Evolutionary conservation across 2,797 vertebrate genomes (phyloP).

Genomic region (Simalia tracyae): DNA sequence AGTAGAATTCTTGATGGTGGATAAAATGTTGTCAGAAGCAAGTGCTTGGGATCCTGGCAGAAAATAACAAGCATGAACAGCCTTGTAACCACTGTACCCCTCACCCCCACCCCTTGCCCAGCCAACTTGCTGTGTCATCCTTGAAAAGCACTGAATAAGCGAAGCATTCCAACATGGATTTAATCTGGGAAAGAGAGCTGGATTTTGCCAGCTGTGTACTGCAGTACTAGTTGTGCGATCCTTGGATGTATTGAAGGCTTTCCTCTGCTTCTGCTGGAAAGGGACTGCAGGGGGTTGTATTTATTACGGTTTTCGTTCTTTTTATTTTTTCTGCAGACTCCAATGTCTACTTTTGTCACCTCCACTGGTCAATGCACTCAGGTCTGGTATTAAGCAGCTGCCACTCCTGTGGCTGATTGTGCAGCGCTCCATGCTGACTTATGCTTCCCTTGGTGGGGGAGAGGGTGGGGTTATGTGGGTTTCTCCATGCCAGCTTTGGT

Average conservation of each 20-base stretch:
- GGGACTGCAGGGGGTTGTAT: background rate
- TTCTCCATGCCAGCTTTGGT: no score
- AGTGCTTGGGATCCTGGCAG: background rate
- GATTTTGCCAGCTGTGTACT: background rate
- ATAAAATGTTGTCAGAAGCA: background rate
- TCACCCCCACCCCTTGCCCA: background rate
- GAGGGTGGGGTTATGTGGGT: no score
- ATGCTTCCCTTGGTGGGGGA: no score
- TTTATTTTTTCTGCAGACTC: background rate
- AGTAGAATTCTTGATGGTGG: background rate
- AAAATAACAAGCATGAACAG: background rate
- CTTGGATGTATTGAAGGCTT: background rate
- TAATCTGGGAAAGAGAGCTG: background rate
- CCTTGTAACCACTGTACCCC: background rate
- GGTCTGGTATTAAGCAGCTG: no score
- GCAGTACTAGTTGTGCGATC: background rate
- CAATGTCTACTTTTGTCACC: background rate
- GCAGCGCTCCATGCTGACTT: no score
- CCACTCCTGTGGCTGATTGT: no score
- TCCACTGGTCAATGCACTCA: no score
- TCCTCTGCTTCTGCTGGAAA: background rate
- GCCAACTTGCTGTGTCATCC: background rate
- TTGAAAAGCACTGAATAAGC: background rate
- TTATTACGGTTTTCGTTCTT: background rate
- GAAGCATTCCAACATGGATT: background rate